Evolutionary conservation across 2,113 vertebrate species (phyloP).

Genomic region (Sebastes schlegelii): DNA sequence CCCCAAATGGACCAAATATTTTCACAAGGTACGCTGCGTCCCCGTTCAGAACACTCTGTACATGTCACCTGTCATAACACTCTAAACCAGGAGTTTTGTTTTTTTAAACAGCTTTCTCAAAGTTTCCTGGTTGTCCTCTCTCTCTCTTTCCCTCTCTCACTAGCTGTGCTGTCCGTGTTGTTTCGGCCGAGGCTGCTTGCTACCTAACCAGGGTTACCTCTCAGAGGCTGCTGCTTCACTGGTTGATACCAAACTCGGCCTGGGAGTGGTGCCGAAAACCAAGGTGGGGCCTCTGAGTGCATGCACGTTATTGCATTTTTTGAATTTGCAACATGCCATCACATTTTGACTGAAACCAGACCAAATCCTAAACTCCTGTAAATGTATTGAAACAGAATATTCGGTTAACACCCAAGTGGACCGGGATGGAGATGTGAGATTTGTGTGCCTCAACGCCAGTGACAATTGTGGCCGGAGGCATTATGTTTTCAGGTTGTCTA

Average conservation of each 20-base stretch:
- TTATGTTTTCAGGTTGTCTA: too few relatives aligned
- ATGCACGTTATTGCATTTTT: neutral
- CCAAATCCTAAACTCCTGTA: neutral
- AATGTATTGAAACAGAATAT: neutral
- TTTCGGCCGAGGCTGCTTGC: conserved; percentile 95
- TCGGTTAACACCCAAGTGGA: neutral
- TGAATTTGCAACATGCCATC: neutral
- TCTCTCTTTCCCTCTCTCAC: neutral
- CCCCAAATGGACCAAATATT: conserved; percentile 99
- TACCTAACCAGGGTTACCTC: conserved; percentile 98
- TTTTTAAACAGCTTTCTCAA: neutral
- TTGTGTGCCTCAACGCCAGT: too few relatives aligned
- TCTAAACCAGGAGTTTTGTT: neutral
- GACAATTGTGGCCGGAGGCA: too few relatives aligned
- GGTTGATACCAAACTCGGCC: conserved; percentile 93
- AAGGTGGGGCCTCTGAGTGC: conserved; percentile 85
- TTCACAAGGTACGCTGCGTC: conserved; percentile 90
- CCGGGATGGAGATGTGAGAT: neutral
- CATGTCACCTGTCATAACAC: neutral
- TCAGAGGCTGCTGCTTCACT: conserved; percentile 95
- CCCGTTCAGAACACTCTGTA: too few relatives aligned
- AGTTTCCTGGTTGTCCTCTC: too few relatives aligned
- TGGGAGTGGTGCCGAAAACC: conserved; percentile 95
- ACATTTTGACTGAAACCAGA: neutral
- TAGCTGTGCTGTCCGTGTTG: conserved; percentile 95